A percentile compares a stretch with the other conserved stretches of the same genome.
These are phyloP conservation scores for Raphicerus campestris DNA, from an alignment of 2,113 vertebrate genomes.

Conservation along the genomic window DNA sequence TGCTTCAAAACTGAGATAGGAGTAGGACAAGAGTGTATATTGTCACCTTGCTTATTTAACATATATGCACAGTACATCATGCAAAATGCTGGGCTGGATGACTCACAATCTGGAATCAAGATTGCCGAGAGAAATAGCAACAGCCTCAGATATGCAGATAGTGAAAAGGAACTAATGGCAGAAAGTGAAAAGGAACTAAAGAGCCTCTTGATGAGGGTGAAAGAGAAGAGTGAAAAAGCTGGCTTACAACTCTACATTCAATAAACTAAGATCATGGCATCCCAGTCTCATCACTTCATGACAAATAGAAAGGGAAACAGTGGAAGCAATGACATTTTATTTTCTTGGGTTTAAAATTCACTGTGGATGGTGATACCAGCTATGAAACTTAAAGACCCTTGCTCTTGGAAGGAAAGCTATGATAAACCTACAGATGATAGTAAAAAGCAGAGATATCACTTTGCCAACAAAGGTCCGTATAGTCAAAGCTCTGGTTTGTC, in stretches of 20 bases:
- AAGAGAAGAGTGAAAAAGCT: neutral
- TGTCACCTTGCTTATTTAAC: neutral
- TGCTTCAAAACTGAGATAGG: neutral
- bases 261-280: neutral
- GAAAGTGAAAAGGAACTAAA: no score
- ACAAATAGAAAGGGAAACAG: neutral
- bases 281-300: neutral
- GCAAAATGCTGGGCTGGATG: neutral
- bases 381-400: neutral
- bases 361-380: neutral
- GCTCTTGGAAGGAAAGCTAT: neutral
- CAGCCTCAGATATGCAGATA: neutral
- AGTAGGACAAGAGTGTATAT: neutral
- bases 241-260: neutral
- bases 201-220: neutral
- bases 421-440: neutral
- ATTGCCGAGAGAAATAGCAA: neutral
- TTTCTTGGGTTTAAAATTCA: neutral
- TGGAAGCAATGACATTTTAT: neutral
- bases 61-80: neutral
- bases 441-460: neutral
- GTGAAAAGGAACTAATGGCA: no score
- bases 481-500: neutral
- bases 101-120: neutral
- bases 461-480: fast-evolving